phyloP scores from a whole-genome alignment of 2,888 invertebrate genomes.

The Rotaria magnacalcarata region DNA sequence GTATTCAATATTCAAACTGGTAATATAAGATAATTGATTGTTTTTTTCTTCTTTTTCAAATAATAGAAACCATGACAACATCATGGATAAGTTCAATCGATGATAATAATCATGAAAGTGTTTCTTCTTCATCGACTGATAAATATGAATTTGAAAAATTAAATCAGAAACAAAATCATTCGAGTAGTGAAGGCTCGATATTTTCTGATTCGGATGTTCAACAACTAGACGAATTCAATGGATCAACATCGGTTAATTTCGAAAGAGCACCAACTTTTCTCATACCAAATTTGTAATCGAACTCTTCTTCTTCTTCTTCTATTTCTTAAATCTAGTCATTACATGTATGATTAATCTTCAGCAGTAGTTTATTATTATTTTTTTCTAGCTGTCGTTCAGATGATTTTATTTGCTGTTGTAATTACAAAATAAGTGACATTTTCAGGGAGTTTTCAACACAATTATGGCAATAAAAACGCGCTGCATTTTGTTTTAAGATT shows the following conservation, averaged over 20 bases:
- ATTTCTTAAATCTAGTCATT: neutral
- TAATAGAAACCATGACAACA: neutral
- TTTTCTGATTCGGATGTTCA: slow-evolving; percentile 8
- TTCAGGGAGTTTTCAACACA: neutral
- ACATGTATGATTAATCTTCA: neutral
- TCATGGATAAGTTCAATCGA: slow-evolving; percentile 6
- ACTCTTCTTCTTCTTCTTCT: neutral
- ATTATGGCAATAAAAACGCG: neutral
- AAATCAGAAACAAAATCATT: neutral
- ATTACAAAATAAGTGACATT: neutral
- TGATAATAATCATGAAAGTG: neutral
- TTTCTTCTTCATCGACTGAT: neutral
- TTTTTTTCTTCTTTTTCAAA: neutral
- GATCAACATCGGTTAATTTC: neutral
- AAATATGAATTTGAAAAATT: neutral
- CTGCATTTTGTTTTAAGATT: too few species aligned
- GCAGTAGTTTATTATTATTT: neutral
- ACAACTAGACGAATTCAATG: neutral
- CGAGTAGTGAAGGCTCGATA: slow-evolving; percentile 19
- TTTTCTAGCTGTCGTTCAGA: neutral
- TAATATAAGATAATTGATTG: neutral
- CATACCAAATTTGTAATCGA: neutral
- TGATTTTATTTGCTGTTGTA: neutral
- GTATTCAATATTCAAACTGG: neutral
- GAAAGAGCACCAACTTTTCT: neutral